phyloP scores from a whole-genome alignment of 2,113 vertebrate species.

The Raja brachyura region DNA sequence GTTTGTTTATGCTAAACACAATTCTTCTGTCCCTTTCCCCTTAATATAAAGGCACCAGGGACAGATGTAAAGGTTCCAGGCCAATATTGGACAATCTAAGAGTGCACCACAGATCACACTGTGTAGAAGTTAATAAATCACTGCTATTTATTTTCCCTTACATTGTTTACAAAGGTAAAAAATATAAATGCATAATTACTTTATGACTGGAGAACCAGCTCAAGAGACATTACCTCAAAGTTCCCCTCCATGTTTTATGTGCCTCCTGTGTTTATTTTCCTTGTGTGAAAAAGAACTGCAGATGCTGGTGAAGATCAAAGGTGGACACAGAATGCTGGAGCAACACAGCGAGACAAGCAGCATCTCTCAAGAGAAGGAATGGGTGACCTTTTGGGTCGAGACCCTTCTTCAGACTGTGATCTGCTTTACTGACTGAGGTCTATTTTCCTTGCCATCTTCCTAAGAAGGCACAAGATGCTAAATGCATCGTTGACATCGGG shows the following conservation, averaged over 20 bases:
- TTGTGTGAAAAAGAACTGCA: no score
- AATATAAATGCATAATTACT: background rate
- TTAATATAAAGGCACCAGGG: background rate
- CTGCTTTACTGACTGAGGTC: no score
- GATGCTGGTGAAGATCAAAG: no score
- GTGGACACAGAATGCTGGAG: no score
- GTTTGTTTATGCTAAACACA: background rate
- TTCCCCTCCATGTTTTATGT: background rate
- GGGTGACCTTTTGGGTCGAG: no score
- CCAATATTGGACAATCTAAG: background rate
- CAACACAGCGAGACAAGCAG: no score
- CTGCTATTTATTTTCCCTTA: no score
- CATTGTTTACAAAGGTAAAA: background rate
- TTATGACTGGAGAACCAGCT: background rate
- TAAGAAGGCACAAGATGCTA: background rate
- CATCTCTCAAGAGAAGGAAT: no score
- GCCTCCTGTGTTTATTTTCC: background rate
- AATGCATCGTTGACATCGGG: background rate
- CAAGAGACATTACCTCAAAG: background rate
- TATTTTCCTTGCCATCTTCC: background rate
- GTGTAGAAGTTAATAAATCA: background rate
- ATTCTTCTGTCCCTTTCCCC: background rate
- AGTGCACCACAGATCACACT: background rate
- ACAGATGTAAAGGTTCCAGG: background rate
- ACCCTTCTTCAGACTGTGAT: no score